Conservation (phyloP, 2,797 vertebrate species). For the Heteromormyrus szaboi region DNA sequence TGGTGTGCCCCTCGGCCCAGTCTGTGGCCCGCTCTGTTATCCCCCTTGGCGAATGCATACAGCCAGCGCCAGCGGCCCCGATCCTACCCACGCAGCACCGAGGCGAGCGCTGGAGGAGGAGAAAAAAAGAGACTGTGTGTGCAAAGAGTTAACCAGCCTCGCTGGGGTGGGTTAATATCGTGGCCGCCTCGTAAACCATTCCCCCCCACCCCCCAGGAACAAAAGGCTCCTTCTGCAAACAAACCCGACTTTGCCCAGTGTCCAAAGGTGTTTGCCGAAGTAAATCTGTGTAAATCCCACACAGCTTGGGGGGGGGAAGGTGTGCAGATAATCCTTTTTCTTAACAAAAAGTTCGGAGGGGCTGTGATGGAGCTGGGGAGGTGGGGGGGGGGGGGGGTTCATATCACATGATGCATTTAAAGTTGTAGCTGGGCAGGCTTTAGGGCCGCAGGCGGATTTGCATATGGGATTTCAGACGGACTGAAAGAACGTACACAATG, state of each 20-base stretch:
- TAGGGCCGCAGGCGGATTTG: conserved; percentile 44
- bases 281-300: conserved; percentile 94
- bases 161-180: conserved; percentile 80
- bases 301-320: conserved; percentile 69
- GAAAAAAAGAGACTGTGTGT: conserved; percentile 36
- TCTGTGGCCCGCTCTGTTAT: background rate
- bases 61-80: background rate
- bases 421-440: conserved; percentile 63
- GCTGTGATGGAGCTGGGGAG: background rate
- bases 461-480: conserved; percentile 41
- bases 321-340: conserved; percentile 75
- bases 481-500: conserved; percentile 30
- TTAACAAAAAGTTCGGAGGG: conserved; percentile 63
- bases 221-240: conserved; percentile 92
- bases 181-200: conserved; percentile 82
- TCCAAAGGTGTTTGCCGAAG: conserved; percentile 97
- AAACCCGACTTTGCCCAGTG: conserved; percentile 76
- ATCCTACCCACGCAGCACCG: background rate
- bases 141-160: conserved; percentile 70
- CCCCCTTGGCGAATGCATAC: background rate
- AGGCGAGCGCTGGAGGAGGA: background rate
- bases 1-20: background rate
- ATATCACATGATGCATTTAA: conserved; percentile 82
- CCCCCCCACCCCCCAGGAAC: conserved; percentile 77
- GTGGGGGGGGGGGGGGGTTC: conserved; percentile 65